A percentile compares a stretch with the other conserved stretches of the same genome.
These are phyloP conservation scores for Drosophila carrolli DNA, from an alignment of 1,140 invertebrate genomes.

Conservation along the genomic window DNA sequence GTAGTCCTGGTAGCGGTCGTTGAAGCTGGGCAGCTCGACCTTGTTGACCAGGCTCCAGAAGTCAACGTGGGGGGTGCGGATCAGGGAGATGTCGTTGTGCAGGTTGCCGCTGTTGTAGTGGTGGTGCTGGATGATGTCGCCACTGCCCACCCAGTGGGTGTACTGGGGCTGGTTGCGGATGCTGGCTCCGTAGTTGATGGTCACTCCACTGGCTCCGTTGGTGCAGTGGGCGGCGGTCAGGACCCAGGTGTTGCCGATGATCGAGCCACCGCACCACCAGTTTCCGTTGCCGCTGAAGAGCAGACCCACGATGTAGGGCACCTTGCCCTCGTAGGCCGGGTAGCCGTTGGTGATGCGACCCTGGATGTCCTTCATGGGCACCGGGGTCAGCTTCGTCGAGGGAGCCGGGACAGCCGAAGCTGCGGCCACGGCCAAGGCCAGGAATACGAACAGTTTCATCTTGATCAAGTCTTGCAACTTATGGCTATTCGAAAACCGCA, in stretches of 20 bases:
- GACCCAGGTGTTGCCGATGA: constrained; percentile 86
- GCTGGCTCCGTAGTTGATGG: constrained; percentile 69
- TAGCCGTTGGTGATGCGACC: constrained; percentile 80
- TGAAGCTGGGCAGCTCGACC: constrained; percentile 56
- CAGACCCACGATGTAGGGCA: constrained; percentile 86
- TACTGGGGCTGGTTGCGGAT: constrained; percentile 56
- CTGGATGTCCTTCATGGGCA: constrained; percentile 51
- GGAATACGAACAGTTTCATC: constrained; percentile 43
- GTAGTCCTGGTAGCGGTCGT: constrained; percentile 53
- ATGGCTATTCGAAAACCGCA: neutral
- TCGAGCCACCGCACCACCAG: constrained; percentile 87
- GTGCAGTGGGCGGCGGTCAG: constrained; percentile 87
- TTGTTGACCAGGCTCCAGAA: constrained; percentile 60
- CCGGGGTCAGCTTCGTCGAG: constrained; percentile 25
- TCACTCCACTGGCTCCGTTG: constrained; percentile 40
- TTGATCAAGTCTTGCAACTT: constrained; percentile 18
- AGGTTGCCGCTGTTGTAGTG: constrained; percentile 57
- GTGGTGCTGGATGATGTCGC: constrained; percentile 51
- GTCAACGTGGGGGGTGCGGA: constrained; percentile 56
- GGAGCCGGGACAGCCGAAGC: constrained; percentile 33
- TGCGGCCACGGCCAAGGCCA: constrained; percentile 41
- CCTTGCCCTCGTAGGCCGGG: constrained; percentile 83
- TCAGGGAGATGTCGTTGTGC: constrained; percentile 53
- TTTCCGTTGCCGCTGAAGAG: constrained; percentile 68
- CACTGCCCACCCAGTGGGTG: constrained; percentile 47